Base-by-base conservation (phyloP, 2,888 invertebrate genomes). In the Actias luna region DNA sequence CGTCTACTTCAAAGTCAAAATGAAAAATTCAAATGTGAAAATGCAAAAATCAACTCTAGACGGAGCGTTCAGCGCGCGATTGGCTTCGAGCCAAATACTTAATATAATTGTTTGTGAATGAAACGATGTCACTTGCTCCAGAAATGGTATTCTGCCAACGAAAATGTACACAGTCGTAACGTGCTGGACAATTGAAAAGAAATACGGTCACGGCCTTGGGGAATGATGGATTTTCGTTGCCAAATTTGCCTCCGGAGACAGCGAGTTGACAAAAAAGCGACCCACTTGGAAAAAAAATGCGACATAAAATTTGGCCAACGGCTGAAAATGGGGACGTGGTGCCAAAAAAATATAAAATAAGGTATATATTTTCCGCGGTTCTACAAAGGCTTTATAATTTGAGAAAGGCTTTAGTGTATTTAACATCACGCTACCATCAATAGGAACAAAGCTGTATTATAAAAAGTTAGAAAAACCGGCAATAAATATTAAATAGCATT, bases 91-190 rank as follows among this genome's bases (percentile, higher is more conserved):
- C 62, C 62, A 62, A 58, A 58, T 50, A 58, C 62, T 62, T 62
- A 58, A 57, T 59, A 59, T 58, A 62, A 62, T 62, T 62, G 58
- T 62, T 61, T 61, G 61, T 61, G 57, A 55, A 61, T 61, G 61
- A 36, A 57, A 31, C 55, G 55, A 29, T 61, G 61, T 61, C 61
- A 39, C 57, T 61, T 31, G 61, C 52, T 52, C 52, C 25, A 27
- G 52, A 52, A 52, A 52, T 14, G 52, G 52, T 61, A 55, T 55
- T 57, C 36, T 61, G 61, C 55, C 61, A 61, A 57, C 22, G 14
- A 18, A 42, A 42, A 42, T 42, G 42, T 27, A 52, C 52, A 52
- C 52, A 52, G 27, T 8, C 52, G 52, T 52, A 12, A 25, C 52
- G 14, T 27, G 27, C 25, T 52, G 52, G 52, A 29, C 57, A 57